phyloP scores from a whole-genome alignment of 2,113 vertebrate genomes.

The Athene cunicularia region DNA sequence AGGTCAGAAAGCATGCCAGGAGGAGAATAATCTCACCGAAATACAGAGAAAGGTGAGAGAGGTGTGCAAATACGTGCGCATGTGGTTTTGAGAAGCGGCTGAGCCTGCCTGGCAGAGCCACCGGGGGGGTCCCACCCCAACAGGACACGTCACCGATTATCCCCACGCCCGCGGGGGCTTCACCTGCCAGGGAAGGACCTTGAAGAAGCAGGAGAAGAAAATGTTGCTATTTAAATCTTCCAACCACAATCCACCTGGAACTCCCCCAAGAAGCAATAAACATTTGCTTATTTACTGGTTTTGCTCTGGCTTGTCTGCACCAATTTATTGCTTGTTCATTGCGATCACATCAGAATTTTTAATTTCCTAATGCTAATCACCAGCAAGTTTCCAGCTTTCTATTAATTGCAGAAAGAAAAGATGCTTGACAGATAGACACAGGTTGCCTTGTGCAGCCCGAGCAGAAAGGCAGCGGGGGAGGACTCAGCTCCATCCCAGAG shows the following conservation, averaged over 20 bases:
- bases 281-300: not conserved
- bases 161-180: not conserved
- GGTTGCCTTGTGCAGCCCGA: not conserved
- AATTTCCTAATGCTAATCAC: not conserved
- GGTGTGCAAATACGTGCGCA: not conserved
- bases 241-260: not conserved
- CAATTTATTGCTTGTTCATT: not conserved
- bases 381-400: not conserved
- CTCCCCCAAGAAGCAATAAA: not conserved
- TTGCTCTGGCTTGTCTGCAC: not conserved
- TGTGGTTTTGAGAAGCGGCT: not conserved
- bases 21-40: not conserved
- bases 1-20: constrained; percentile 64
- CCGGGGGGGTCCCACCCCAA: not conserved
- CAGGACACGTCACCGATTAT: not conserved
- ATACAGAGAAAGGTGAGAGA: not conserved
- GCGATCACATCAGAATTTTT: not conserved
- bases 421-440: not conserved
- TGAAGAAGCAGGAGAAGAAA: not conserved
- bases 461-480: not conserved
- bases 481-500: not conserved
- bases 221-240: not conserved
- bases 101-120: not conserved
- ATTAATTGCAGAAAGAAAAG: not conserved
- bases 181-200: not conserved